phyloP scores from a whole-genome alignment of 2,888 invertebrate genomes.

The Octonoba sinensis region DNA sequence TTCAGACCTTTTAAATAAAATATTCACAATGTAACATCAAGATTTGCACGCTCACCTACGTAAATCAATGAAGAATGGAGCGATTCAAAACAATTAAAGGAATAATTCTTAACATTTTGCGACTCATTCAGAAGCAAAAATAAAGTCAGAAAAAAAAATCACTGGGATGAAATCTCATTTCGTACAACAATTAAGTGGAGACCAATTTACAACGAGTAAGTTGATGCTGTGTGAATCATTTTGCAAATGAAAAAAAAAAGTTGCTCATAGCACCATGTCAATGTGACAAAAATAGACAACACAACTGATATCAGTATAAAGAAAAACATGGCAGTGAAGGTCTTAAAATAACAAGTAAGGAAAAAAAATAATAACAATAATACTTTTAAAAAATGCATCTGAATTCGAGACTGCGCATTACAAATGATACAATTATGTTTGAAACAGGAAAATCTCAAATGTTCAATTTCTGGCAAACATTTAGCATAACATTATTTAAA shows the following conservation, averaged over 20 bases:
- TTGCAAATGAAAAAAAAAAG: slow-evolving; percentile 14
- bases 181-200: too few relatives aligned
- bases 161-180: too few relatives aligned
- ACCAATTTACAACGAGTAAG: too few relatives aligned
- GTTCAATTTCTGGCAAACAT: too few relatives aligned
- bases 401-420: too few relatives aligned
- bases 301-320: slow-evolving; percentile 43
- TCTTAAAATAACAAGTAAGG: slow-evolving; percentile 8
- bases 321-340: slow-evolving; percentile 57
- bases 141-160: too few relatives aligned
- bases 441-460: too few relatives aligned
- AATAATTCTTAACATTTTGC: too few relatives aligned
- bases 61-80: slow-evolving; percentile 26
- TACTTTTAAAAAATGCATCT: slow-evolving; percentile 25
- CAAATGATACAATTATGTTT: too few relatives aligned
- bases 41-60: slow-evolving; percentile 44
- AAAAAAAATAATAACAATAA: slow-evolving; percentile 57
- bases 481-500: too few relatives aligned
- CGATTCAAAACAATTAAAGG: slow-evolving; percentile 9
- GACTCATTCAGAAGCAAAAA: too few relatives aligned
- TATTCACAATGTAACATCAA: slow-evolving; percentile 43
- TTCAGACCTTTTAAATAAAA: slow-evolving; percentile 54
- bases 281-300: slow-evolving; percentile 60
- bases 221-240: background rate
- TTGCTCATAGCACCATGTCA: slow-evolving; percentile 61